Base-by-base conservation (phyloP, 2,797 vertebrate species). In the Leuciscus waleckii region DNA sequence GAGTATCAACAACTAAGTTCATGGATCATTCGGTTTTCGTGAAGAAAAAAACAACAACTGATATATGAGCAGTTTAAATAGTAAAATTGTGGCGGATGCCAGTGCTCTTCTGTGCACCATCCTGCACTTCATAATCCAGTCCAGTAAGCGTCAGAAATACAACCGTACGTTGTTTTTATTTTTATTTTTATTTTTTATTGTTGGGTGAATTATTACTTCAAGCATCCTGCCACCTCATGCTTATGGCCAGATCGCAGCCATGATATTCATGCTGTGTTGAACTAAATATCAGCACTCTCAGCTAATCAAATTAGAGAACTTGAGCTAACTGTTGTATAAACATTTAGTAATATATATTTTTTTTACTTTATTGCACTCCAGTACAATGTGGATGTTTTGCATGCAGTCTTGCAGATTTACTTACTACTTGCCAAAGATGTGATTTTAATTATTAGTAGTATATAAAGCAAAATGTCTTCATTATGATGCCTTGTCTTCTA, bases 381-480 rank as follows among this genome's bases (percentile, higher is more conserved):
- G 9, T 41, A 65, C 41, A 61, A 14, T n/a, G 35, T 46, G 39
- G 43, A 65, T 35, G 39, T 74, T 63, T 82, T 63, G 19, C 70
- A 46, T 82, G 13, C 14, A 51, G 2, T 35, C 14, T 39, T 67
- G 3, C 37, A 16, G 29, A 37, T 49, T 51, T 58, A n/a, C 35
- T 16, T 77, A 16, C 41, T 49, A 5, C 46, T 58, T 49, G 49
- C 51, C n/a, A 76, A 83, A 43, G 13, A 46, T 79, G 65, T 46
- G 14, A 35, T 70, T 70, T 78, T 7, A 78, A 69, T 68, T 70
- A 68, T 74, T 49, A 54, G 35, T 68, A 17, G 35, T 56, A 68
- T n/a, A 83, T 83, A 39, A 56, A 68, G 46, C 65, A 29, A 41
- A 29, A 41, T 65, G 37, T 74, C 70, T 74, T 73, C 68, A 74